phyloP scores from a whole-genome alignment of 2,113 vertebrate species.

The Numenius arquata region DNA sequence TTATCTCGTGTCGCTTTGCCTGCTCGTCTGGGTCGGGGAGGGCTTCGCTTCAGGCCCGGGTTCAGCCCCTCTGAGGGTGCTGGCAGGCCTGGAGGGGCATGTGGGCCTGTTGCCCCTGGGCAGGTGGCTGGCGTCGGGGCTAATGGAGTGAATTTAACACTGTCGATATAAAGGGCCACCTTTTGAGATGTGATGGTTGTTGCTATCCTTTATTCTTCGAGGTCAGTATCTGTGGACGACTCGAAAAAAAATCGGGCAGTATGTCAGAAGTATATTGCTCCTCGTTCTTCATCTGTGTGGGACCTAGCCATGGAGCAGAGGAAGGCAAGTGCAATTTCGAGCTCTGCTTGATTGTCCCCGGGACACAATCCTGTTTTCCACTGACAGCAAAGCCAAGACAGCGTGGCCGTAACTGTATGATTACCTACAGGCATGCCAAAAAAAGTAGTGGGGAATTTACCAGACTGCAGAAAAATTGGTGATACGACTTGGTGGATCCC shows the following conservation, averaged over 20 bases:
- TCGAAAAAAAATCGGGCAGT: neutral
- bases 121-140: neutral
- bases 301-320: fast-evolving
- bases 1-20: fast-evolving
- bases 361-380: neutral
- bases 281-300: too few relatives aligned
- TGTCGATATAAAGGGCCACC: fast-evolving
- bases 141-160: fast-evolving
- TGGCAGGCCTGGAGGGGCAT: neutral
- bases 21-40: fast-evolving
- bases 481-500: neutral
- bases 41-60: neutral
- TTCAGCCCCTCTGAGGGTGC: too few relatives aligned
- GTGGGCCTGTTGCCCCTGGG: too few relatives aligned
- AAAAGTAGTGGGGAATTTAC: neutral
- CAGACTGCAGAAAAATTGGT: neutral
- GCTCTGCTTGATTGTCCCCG: fast-evolving
- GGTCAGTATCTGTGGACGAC: too few relatives aligned
- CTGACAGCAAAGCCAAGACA: neutral
- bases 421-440: neutral
- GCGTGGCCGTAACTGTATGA: fast-evolving
- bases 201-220: too few relatives aligned
- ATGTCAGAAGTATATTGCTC: neutral
- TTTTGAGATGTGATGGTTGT: neutral
- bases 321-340: neutral